Evolutionary conservation across 2,113 vertebrate species (phyloP), one percentile per base, ranked within the genome.

Genomic region (Grammomys dolichurus): DNA sequence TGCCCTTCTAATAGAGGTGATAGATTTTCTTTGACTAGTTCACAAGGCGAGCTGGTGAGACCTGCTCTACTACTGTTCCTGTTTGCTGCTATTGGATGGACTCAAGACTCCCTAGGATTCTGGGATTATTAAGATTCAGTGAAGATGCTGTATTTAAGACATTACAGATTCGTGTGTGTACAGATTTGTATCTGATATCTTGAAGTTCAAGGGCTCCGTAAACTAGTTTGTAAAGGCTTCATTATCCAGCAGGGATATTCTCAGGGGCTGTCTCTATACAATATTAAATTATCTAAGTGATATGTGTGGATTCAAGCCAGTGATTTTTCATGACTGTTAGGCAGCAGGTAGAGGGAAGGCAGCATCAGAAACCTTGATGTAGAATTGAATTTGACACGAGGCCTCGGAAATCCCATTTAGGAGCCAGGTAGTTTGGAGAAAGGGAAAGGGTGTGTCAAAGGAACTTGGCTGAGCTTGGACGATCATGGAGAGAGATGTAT

Each of bases 141-240:
- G 51, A 65, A 77, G 33, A 67, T 54, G 17, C 7, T 40, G 24
- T 82, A n/a, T 76, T 87, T 72, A 87, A 95, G 87, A 33, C 40
- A 40, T 81, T 94, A 6, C 28, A 20, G 58, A 22, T 88, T 85
- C 14, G 12, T 75, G 19, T 75, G 13, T 72, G 13, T 75, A 9
- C 85, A 19, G 58, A 72, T 77, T 51, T 93, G 60, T 28, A 24
- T 58, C 56, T 69, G 51, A 72, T 26, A 1, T 43, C n/a, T 93
- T 94, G 26, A 93, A 87, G 26, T 91, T 91, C 31, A 84, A 56
- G 40, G 28, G 20, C 77, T 94, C n/a, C 40, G 2, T 33, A 65
- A 87, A 89, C 24, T 72, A 28, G 89, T 95, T 96, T 96, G 20
- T 93, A 31, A 89, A 81, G 69, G 13, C 69, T 93, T 86, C 54